Evolutionary conservation across 2,888 invertebrate genomes (phyloP), one percentile per base, ranked within the genome.

Genomic region (Parapristionchus giblindavisi): DNA sequence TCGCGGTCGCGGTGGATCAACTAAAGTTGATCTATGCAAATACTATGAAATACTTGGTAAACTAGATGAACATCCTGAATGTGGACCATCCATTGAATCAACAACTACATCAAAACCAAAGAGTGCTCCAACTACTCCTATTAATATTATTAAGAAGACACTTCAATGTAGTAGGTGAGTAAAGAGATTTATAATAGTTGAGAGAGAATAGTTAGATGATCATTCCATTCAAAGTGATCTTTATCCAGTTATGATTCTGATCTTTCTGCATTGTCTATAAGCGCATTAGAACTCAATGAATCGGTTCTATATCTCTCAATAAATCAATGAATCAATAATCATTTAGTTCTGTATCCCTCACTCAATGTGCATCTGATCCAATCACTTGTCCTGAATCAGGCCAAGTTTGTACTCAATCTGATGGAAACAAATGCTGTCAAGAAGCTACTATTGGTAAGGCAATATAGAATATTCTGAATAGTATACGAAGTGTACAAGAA

Each of bases 391-490:
- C 86, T 24, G 78, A 84, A 21, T 83, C 83, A 27, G 86, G 86
- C 2, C 86, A 86, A 75, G 80, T 86, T 17, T 86, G 86, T 75
- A 81, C 83, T 43, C 85, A 84, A 65, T 83, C 83, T 1, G 86
- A 86, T 77, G 84, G 85, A n/a, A 79, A 84, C 73, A 82, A 81
- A 71, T 86, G 86, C 74, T 86, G 86, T 60, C 86, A 86, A 71
- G 82, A 81, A 74, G 82, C 84, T 40, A 81, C 84, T 36, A 78
- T 80, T 52, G 85, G 85, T 84, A 40, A 76, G 76, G 38, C 38
- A 8, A 34, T 8, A 17, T n/a, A n/a, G 14, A 14, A 54, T n/a
- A 6, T 17, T 54, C 56, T 24, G 24, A n/a, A n/a, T n/a, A n/a
- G n/a, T n/a, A n/a, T n/a, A n/a, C n/a, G n/a, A n/a, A n/a, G n/a